phyloP scores from a whole-genome alignment of 2,113 vertebrate genomes.

The Hassar affinis region DNA sequence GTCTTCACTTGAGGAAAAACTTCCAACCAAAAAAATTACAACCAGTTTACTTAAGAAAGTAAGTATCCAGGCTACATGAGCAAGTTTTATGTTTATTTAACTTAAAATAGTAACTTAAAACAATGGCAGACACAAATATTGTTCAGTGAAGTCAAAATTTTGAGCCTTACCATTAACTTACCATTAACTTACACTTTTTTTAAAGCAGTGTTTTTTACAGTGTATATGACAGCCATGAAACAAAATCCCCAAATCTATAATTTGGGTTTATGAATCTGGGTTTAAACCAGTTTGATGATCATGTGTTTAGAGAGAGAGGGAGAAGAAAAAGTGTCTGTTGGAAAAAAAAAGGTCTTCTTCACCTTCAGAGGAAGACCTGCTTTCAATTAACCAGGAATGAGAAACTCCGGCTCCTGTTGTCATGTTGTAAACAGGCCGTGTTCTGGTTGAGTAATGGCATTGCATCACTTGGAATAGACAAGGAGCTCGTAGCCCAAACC shows the following conservation, averaged over 20 bases:
- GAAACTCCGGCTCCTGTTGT: conserved; percentile 70
- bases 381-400: conserved; percentile 73
- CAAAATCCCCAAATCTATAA: neutral
- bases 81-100: too few relatives aligned
- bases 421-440: conserved; percentile 69
- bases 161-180: too few relatives aligned
- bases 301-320: neutral
- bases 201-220: too few relatives aligned
- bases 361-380: conserved; percentile 68
- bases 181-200: too few relatives aligned
- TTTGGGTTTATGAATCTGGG: neutral
- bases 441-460: conserved; percentile 58
- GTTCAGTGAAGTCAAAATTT: too few relatives aligned
- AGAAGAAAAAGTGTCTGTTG: neutral
- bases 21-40: too few relatives aligned
- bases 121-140: too few relatives aligned
- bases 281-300: neutral
- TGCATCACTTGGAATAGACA: conserved; percentile 59
- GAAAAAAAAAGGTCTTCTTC: conserved; percentile 62
- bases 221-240: too few relatives aligned
- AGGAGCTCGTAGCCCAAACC: conserved; percentile 29
- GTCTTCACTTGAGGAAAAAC: neutral
- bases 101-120: too few relatives aligned
- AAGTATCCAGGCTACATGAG: too few relatives aligned
- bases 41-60: too few relatives aligned